A percentile compares a stretch with the other conserved stretches of the same genome.
Conservation (phyloP, 2,113 vertebrate species). For the western clawed frog (Xenopus tropicalis) region DNA sequence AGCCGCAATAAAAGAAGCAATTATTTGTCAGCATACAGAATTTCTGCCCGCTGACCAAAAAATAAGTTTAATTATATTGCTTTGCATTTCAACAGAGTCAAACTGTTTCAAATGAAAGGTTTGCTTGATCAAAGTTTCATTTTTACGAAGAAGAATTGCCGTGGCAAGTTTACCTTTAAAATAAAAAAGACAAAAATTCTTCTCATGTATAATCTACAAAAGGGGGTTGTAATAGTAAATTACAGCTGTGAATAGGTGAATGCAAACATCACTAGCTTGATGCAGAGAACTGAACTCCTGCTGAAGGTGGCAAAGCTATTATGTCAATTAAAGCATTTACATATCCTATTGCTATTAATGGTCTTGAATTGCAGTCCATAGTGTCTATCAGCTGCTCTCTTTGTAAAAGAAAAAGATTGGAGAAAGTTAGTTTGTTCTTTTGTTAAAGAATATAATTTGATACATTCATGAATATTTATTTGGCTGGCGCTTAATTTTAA, state of each 20-base stretch:
- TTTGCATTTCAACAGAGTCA: slow-evolving; percentile 33
- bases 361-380: no score
- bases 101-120: slow-evolving; percentile 36
- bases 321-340: not conserved
- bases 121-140: slow-evolving; percentile 28
- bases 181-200: not conserved
- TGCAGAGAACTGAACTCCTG: not conserved
- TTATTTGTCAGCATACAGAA: slow-evolving; percentile 35
- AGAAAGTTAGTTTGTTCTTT: no score
- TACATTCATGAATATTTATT: no score
- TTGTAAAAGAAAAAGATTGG: no score
- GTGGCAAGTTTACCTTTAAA: not conserved
- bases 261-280: not conserved
- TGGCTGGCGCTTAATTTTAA: no score
- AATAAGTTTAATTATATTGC: slow-evolving; percentile 34
- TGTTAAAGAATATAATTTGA: no score
- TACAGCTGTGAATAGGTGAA: not conserved
- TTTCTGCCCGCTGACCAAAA: slow-evolving; percentile 41
- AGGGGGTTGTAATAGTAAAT: not conserved
- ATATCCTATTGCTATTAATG: not conserved
- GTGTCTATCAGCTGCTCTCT: no score
- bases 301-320: not conserved
- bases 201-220: not conserved
- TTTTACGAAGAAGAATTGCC: slow-evolving; percentile 6
- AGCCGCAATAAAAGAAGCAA: slow-evolving; percentile 33